These are phyloP conservation scores for Trachops cirrhosus DNA, from an alignment of 2,797 vertebrate genomes.

Conservation along the genomic window DNA sequence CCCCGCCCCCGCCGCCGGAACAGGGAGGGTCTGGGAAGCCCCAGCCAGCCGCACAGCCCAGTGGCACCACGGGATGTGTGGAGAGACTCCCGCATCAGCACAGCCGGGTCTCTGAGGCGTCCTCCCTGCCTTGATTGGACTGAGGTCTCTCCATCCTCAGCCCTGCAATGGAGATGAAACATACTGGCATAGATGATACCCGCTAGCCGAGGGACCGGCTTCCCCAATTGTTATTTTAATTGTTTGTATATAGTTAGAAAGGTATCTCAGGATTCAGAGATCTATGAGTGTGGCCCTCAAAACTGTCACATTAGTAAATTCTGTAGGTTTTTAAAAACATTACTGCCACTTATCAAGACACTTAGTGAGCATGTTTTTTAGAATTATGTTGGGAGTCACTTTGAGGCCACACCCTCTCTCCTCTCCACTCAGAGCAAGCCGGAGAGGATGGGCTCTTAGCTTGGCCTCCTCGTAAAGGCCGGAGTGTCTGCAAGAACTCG, in stretches of 20 bases:
- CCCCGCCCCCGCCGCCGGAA: no score
- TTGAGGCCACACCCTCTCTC: background rate
- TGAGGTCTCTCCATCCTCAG: background rate
- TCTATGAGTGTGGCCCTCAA: background rate
- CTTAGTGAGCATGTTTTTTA: background rate
- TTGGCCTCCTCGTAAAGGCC: background rate
- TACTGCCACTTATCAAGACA: background rate
- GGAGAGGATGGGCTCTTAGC: background rate
- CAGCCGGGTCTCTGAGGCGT: no score
- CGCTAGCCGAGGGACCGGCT: background rate
- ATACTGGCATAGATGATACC: background rate
- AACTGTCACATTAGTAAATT: background rate
- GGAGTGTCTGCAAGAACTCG: background rate
- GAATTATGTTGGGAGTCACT: background rate
- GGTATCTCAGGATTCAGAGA: background rate
- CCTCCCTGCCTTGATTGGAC: fast-evolving
- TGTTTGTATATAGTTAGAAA: background rate
- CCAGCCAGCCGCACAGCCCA: background rate
- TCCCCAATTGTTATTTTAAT: background rate
- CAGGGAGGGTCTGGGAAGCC: background rate
- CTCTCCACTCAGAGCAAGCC: background rate
- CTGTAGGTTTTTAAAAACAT: background rate
- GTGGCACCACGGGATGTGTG: background rate
- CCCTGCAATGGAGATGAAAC: background rate
- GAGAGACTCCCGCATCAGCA: background rate